Base-by-base conservation (phyloP, 2,797 vertebrate genomes). In the Sebastes iracundus region DNA sequence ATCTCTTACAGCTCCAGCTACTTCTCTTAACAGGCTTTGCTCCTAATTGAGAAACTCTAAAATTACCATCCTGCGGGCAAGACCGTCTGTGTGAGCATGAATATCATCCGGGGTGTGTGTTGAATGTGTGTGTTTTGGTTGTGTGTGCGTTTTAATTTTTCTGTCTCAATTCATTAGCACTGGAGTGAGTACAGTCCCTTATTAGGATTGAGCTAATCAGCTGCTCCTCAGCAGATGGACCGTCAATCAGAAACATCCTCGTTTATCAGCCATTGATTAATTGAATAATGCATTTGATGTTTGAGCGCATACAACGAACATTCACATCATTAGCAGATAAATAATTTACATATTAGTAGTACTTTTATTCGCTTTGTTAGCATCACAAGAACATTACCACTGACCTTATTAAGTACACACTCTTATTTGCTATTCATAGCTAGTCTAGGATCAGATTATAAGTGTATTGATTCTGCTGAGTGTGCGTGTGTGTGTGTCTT, bases 1-100 rank as follows among this genome's bases (percentile, higher is more conserved):
- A 94, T 93, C 95, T 93, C 84, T 27, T 74, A 70, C 76, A 71
- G 85, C 86, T 87, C 67, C 76, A 61, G 82, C 86, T 82, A 60
- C 90, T 89, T 81, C 82, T 86, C 82, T 91, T 91, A 94, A 95
- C 93, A 84, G 89, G 94, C 92, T 94, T 93, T 93, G 82, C 55
- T 84, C 77, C 87, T 90, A 89, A 93, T 94, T 91, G 90, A 90
- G 70, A 82, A 87, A 82, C 83, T 92, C 90, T 94, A 92, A 93
- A 95, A 92, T 90, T 85, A 92, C 84, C 90, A 68, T 73, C 82
- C 79, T 63, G 81, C 60, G 14, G 74, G 22, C 60, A 68, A 16
- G 12, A 55, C n/a, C 53, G 77, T 68, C 8, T 69, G 27, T 61
- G 61, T 25, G 55, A 56, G 65, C 56, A 46, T 83, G 65, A 60